Evolutionary conservation across 2,888 invertebrate genomes (phyloP), one percentile per base, ranked within the genome.

Genomic region (Drosophila siamana): DNA sequence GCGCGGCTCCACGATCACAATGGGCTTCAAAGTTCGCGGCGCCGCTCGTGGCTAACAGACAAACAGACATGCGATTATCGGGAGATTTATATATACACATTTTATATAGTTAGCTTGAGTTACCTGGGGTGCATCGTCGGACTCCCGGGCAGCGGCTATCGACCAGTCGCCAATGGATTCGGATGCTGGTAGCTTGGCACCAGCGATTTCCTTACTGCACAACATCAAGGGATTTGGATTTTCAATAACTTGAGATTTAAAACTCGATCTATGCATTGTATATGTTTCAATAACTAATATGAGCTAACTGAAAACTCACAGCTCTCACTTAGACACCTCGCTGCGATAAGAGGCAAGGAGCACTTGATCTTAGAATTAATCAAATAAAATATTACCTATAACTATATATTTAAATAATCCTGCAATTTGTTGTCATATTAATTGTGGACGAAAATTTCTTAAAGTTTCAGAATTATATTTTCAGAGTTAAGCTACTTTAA

Each of bases 231-330:
- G 50, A 48, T 52, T 68, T 77, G 36, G 51, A 72, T 71, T 59
- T 74, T 77, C 62, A 48, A 62, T 56, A 59, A 77, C 50, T 74
- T 63, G 13, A 52, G 68, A 78, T 77, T 74, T 63, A 51, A 73
- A 60, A 56, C 28, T 36, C 41, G 43, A 22, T 24, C 28, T 56
- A 43, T 67, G 28, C 73, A 72, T 60, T 51, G 41, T n/a, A 16
- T 24, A 28, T 24, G 19, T 24, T 28, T 50, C n/a, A 22, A n/a
- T 40, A 30, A 24, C 9, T 44, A 24, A 5, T 19, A n/a, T 9
- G 19, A 44, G 22, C 15, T 11, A 40, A 59, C 15, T 13, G 2
- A 7, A 19, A 6, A 1, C 7, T 2, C 0, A 28, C 6, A 9
- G 36, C 13, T 2, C 11, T 4, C 11, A n/a, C 4, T n/a, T 4